Base-by-base conservation (phyloP, 2,888 invertebrate genomes). In the Xanthia togata region DNA sequence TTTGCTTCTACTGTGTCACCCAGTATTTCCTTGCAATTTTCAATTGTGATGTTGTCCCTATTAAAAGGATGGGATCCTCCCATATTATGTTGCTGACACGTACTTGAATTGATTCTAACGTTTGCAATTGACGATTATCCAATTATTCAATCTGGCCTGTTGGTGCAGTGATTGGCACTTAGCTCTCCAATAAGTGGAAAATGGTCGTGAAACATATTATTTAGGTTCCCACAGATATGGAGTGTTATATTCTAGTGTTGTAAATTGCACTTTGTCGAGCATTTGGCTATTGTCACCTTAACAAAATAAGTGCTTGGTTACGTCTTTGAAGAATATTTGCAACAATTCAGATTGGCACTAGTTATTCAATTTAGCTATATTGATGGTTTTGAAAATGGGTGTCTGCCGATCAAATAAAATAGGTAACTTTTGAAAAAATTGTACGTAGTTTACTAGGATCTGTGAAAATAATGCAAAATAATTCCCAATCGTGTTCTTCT, bases 161-260 rank as follows among this genome's bases (percentile, higher is more conserved):
- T 76, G 78, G 74, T 88, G 88, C 88, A 82, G 79, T 85, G 87
- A 87, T 87, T 85, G 78, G 65, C 73, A 78, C 53, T 82, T 57
- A 73, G 70, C 12, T 62, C 60, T 69, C 44, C 71, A 64, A 57
- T 72, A 81, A 81, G 74, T 72, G 70, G 71, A 75, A 74, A n/a
- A 63, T 77, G 26, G 70, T 59, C 59, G 53, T 70, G 57, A 41
- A 4, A 60, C 68, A 60, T 64, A 67, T 78, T 73, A 60, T 81
- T 47, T 53, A 31, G 44, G 55, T 65, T 83, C 78, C 35, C 73
- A 67, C 73, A 67, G 44, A 57, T 26, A 14, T 59, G 2, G 31
- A 38, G 23, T 20, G 47, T 44, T 63, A 68, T 67, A 4, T 53
- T 64, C 41, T 38, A n/a, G 44, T 60, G 55, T 77, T 81, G 50